Conservation (phyloP, 2,113 vertebrate species). For the Chlorodrepanis virens region DNA sequence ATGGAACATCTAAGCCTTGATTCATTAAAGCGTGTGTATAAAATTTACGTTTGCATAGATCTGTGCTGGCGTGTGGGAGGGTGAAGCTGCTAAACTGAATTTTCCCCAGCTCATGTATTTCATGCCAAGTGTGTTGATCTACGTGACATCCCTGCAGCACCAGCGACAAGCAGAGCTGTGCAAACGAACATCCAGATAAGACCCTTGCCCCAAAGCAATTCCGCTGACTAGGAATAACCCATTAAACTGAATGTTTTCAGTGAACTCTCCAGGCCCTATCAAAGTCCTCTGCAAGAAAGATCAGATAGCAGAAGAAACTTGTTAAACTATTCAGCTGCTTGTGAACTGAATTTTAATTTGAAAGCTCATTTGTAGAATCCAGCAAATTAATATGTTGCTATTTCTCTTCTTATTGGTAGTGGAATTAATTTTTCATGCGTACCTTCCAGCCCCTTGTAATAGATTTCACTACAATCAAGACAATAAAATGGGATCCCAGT, state of each 20-base stretch:
- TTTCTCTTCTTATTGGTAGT: slow-evolving; percentile 18
- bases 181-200: background rate
- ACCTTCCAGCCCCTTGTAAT: slow-evolving; percentile 50
- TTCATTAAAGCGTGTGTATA: background rate
- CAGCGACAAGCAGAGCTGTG: background rate
- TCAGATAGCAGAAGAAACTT: background rate
- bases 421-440: background rate
- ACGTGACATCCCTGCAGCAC: background rate
- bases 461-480: slow-evolving; percentile 49
- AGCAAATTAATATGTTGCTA: background rate
- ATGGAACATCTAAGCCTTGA: background rate
- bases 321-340: slow-evolving; percentile 11
- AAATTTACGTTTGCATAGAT: background rate
- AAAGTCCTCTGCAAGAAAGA: slow-evolving; percentile 20
- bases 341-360: slow-evolving; percentile 22
- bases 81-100: background rate
- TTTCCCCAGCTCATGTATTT: background rate
- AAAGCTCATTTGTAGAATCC: slow-evolving; percentile 25
- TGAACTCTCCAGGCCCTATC: slow-evolving; percentile 13
- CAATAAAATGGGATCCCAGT: slow-evolving; percentile 46
- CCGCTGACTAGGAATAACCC: background rate
- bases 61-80: background rate
- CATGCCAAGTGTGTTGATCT: slow-evolving; percentile 13
- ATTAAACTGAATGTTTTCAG: background rate
- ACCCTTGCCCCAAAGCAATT: background rate